Base-by-base conservation (phyloP, 2,888 invertebrate species). In the Drosophila paramelanica region DNA sequence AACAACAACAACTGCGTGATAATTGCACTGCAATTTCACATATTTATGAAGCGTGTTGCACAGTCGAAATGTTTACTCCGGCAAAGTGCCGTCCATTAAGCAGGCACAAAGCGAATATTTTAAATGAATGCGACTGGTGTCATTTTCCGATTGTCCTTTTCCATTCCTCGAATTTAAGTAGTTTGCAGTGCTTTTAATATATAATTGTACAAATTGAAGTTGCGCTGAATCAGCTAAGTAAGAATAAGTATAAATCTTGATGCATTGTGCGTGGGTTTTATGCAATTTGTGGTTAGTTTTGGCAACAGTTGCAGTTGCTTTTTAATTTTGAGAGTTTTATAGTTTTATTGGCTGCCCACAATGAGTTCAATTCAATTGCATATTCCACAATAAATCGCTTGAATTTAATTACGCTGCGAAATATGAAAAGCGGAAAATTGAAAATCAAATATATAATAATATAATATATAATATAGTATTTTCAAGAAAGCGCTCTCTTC, bases 111-210 rank as follows among this genome's bases (percentile, higher is more conserved):
- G 14, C 45, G 14, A 36, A 36, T 5, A 61, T 66, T 66, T 31
- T 41, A 69, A 61, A 38, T 45, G 38, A 56, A 58, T 65, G 46
- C 36, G 2, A 38, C 14, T 45, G 38, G 33, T 13, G 13, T 23
- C 17, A 17, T 5, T 45, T 25, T 45, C 13, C 33, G 11, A 5
- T 33, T 38, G 10, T 5, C 42, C 10, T 1, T 25, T 23, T 13
- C 13, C 23, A 8, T 14, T 42, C 14, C 27, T 23, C 49, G 66
- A 66, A 61, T 55, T 58, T 66, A 70, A 74, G 76, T 66, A 70
- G 53, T 55, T 58, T 58, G 41, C 71, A 61, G 8, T 17, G 39
- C 23, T 0, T 23, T 3, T 23, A 23, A 51, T 39, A 49, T 42
- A 47, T 11, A 27, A 47, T 23, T 10, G 10, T n/a, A 27, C 10